Evolutionary conservation across 1,140 invertebrate genomes (phyloP).

Genomic region (Leptopilina clavipes): DNA sequence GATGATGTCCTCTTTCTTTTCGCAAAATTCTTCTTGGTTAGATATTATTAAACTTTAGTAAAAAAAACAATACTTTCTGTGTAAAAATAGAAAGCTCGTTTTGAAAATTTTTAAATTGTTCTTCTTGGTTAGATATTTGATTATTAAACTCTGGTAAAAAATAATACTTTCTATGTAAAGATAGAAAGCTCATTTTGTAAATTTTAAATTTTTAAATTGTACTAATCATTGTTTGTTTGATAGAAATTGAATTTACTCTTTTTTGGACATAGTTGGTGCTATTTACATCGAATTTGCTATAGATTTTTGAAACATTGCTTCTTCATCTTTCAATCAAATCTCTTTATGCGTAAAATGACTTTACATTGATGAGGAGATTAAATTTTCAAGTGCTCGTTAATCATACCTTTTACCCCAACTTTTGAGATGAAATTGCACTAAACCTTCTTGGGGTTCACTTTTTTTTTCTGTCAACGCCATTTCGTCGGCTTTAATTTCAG

Average conservation of each 20-base stretch:
- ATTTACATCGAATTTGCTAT: background rate
- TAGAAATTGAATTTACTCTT: too few species aligned
- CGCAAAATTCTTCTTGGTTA: background rate
- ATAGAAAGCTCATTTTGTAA: too few species aligned
- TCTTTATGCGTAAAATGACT: background rate
- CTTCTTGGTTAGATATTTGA: too few species aligned
- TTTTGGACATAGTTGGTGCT: too few species aligned
- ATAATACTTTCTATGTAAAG: too few species aligned
- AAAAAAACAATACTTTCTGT: too few species aligned
- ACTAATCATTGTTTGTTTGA: too few species aligned
- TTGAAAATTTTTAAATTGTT: too few species aligned
- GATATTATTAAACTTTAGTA: too few species aligned
- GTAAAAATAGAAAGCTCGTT: too few species aligned
- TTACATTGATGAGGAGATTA: conserved; percentile 26
- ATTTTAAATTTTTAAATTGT: too few species aligned
- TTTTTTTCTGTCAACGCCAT: conserved; percentile 59
- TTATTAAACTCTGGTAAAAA: too few species aligned
- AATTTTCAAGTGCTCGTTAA: conserved; percentile 12
- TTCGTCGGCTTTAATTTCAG: conserved; percentile 68
- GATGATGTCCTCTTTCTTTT: conserved; percentile 15
- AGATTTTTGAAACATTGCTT: background rate
- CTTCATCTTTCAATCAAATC: background rate
- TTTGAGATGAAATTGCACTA: conserved; percentile 31
- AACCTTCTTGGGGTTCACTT: conserved; percentile 41
- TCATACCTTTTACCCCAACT: conserved; percentile 27